Evolutionary conservation across 2,113 vertebrate species (phyloP).

Genomic region (Hoplias malabaricus): DNA sequence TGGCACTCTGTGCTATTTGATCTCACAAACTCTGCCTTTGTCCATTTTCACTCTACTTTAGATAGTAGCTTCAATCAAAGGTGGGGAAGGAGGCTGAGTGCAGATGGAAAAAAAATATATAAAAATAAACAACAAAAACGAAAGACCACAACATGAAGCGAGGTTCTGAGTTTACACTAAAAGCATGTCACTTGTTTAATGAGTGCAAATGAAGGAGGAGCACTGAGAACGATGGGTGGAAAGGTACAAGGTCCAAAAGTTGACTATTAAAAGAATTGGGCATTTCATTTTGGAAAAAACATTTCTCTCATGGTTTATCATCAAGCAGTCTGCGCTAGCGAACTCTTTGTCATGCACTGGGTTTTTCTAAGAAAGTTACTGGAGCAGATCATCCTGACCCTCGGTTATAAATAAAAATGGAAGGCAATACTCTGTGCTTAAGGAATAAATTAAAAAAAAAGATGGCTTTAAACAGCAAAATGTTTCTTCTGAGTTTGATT

Average conservation of each 20-base stretch:
- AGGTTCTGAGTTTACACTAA: not conserved
- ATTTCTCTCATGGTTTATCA: not conserved
- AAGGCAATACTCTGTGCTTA: too few relatives aligned
- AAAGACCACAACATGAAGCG: not conserved
- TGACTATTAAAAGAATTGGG: not conserved
- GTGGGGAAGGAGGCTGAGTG: conserved; percentile 22
- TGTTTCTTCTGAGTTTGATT: not conserved
- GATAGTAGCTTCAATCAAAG: conserved; percentile 48
- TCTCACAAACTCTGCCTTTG: conserved; percentile 45
- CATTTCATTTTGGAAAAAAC: not conserved
- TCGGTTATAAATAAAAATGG: not conserved
- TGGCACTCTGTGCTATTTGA: conserved; percentile 52
- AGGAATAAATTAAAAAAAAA: not conserved
- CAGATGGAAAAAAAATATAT: not conserved
- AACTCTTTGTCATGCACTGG: not conserved
- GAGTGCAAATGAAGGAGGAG: not conserved
- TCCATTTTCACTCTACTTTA: conserved; percentile 33
- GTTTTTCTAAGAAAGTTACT: not conserved
- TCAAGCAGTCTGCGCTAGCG: not conserved
- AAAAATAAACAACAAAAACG: not conserved
- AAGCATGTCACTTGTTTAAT: not conserved
- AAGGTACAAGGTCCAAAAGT: not conserved
- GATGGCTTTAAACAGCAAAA: too few relatives aligned
- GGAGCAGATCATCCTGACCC: not conserved
- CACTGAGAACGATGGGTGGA: not conserved